Conservation (phyloP, 2,888 invertebrate genomes). For the Drosophila suboccidentalis region DNA sequence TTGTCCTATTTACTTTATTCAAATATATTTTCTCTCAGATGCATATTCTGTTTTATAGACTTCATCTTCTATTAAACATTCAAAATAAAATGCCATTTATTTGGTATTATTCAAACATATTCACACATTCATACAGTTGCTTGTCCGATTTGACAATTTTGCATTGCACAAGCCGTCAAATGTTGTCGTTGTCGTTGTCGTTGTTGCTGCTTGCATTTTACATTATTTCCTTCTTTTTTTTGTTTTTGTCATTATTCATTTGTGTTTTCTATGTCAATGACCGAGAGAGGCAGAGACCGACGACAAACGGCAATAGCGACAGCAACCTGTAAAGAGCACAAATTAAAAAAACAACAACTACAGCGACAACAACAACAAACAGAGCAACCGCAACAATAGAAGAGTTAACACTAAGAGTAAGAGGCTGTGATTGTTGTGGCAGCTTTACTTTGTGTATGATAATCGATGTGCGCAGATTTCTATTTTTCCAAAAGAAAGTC, state of each 20-base stretch:
- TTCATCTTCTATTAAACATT: background rate
- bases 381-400: slow-evolving; percentile 9
- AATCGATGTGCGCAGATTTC: slow-evolving; percentile 42
- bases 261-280: slow-evolving; percentile 63
- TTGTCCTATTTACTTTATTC: background rate
- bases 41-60: background rate
- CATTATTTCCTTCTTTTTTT: slow-evolving; percentile 10
- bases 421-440: slow-evolving; percentile 18
- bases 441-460: slow-evolving; percentile 13
- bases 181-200: slow-evolving; percentile 32
- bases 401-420: slow-evolving; percentile 15
- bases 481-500: slow-evolving; percentile 53
- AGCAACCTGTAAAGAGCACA: slow-evolving; percentile 36
- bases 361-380: slow-evolving; percentile 1
- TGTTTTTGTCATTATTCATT: slow-evolving; percentile 9
- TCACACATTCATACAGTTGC: background rate
- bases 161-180: slow-evolving; percentile 35
- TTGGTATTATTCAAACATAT: background rate
- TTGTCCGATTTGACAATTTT: background rate
- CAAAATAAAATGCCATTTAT: background rate
- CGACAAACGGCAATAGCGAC: slow-evolving; percentile 13
- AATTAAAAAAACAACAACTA: slow-evolving; percentile 31
- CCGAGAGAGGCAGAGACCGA: slow-evolving; percentile 26
- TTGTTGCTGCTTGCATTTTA: slow-evolving; percentile 26
- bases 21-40: background rate